phyloP scores from a whole-genome alignment of 2,113 vertebrate genomes.

The Tor tambroides region DNA sequence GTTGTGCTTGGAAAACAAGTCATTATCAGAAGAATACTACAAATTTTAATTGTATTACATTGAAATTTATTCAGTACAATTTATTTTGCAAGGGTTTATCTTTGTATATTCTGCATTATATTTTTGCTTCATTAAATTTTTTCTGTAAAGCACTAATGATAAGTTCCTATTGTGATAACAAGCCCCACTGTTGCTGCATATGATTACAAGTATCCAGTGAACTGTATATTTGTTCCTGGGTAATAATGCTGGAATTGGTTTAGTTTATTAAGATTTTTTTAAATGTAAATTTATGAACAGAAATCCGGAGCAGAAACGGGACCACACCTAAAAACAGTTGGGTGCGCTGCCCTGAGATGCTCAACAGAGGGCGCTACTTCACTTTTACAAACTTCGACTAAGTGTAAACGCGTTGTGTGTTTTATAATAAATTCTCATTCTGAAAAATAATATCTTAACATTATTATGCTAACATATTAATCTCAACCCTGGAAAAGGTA shows the following conservation, averaged over 20 bases:
- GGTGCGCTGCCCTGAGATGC: neutral
- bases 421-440: neutral
- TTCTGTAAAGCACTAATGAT: neutral
- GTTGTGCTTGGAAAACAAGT: neutral
- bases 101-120: neutral
- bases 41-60: neutral
- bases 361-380: constrained; percentile 30
- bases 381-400: neutral
- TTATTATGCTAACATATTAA: neutral
- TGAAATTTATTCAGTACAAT: neutral
- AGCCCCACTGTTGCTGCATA: neutral
- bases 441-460: neutral
- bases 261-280: no score
- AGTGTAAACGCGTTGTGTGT: neutral
- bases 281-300: no score
- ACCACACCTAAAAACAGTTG: neutral
- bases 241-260: neutral
- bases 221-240: neutral
- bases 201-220: neutral
- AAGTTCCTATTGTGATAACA: neutral
- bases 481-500: neutral
- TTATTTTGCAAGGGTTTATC: neutral
- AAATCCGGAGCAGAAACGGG: neutral
- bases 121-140: neutral
- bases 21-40: neutral